Conservation (phyloP, 1,140 invertebrate species). For the Dryas iulia region DNA sequence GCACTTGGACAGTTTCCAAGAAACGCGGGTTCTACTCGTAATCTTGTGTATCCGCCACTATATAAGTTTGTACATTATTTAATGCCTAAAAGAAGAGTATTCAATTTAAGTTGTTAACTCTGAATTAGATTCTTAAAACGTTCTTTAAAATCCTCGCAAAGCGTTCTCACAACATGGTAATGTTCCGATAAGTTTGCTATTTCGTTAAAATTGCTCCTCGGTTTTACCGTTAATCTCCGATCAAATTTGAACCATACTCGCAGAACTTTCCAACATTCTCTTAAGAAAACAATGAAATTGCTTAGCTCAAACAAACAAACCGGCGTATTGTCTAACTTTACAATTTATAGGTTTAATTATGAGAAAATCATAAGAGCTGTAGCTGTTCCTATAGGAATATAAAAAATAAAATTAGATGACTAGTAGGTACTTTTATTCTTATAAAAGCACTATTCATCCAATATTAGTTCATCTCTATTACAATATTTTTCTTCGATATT, state of each 20-base stretch:
- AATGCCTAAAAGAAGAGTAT: too few species aligned
- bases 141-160: constrained; percentile 7
- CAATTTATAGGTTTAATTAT: constrained; percentile 16
- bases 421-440: neutral
- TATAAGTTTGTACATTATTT: too few species aligned
- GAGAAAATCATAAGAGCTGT: neutral
- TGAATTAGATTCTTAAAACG: constrained; percentile 9
- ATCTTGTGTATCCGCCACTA: too few species aligned
- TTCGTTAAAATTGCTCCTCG: constrained; percentile 23
- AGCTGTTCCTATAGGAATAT: too few species aligned
- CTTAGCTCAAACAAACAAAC: constrained; percentile 10
- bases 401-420: too few species aligned
- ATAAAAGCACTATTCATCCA: neutral
- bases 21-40: too few species aligned
- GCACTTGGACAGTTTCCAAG: too few species aligned
- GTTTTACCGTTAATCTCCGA: constrained; percentile 21
- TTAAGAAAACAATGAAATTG: constrained; percentile 16
- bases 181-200: constrained; percentile 14
- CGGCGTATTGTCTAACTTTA: constrained; percentile 2
- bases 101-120: neutral
- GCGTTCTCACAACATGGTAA: constrained; percentile 1
- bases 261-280: constrained; percentile 7
- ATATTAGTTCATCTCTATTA: neutral
- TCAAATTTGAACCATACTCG: constrained; percentile 15
- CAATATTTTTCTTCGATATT: neutral